Evolutionary conservation across 2,113 vertebrate genomes (phyloP), one percentile per base, ranked within the genome.

Genomic region (Sisor rabdophorus): DNA sequence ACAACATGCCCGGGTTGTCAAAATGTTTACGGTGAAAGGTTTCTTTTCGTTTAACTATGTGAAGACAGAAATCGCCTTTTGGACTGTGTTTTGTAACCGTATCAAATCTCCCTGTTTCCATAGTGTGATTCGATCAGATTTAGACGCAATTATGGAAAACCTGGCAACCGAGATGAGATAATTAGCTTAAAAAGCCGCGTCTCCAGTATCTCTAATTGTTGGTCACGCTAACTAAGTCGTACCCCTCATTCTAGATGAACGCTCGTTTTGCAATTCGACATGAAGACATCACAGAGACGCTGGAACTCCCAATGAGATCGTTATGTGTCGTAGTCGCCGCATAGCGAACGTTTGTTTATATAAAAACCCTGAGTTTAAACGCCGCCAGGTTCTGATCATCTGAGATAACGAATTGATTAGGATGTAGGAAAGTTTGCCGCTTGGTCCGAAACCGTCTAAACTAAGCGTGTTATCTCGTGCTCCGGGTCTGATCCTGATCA

Each of bases 401-500:
- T 1, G 19, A 71, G 54, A 48, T 44, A 50, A 59, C 9, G 24
- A 22, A 36, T 59, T 50, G 32, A 68, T 56, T 68, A 22, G 61
- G 61, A 40, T 56, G 74, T 50, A 69, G 54, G 22, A 69, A 77
- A 48, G 53, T 59, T 58, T 76, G 53, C 47, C 36, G 30, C 55
- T 65, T 75, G 73, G 48, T 56, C 48, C 20, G 68, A 22, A n/a
- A 15, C 28, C 12, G 30, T 71, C 69, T 55, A 40, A 71, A 71
- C 52, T 40, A 71, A 71, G 53, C n/a, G 69, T 30, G 28, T 71
- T 71, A 71, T 71, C 69, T 71, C 17, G 55, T 55, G 53, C 52
- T 74, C 50, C 36, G 6, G 53, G 40, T 52, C 53, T 50, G 64
- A 59, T 69, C 40, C 50, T 58, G 53, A 48, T 50, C 24, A 32